These are phyloP conservation scores for Oopsacas minuta DNA, from an alignment of 37 sponge, comb jelly and placozoan genomes.

Conservation along the genomic window DNA sequence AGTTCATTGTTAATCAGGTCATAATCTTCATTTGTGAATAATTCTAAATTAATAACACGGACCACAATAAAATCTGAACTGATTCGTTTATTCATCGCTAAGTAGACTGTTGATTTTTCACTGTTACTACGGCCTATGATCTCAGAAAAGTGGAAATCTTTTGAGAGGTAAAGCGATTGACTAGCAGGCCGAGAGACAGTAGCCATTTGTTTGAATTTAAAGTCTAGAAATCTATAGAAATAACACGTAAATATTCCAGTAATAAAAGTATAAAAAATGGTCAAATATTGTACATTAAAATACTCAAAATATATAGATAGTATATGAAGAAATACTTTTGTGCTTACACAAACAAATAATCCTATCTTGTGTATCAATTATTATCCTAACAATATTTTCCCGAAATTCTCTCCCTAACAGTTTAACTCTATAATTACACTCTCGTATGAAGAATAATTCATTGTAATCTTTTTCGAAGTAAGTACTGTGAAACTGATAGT, in stretches of 20 bases:
- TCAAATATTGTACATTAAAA: background rate
- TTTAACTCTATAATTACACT: background rate
- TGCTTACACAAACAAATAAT: background rate
- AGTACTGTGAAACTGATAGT: too few relatives aligned
- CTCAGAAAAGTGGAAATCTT: constrained; percentile 1
- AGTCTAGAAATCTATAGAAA: background rate
- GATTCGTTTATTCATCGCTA: background rate
- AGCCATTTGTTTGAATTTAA: background rate
- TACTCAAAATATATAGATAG: background rate
- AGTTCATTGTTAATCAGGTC: background rate
- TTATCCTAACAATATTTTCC: background rate
- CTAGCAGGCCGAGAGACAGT: background rate
- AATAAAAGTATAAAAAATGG: background rate
- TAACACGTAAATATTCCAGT: background rate
- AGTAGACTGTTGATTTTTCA: background rate
- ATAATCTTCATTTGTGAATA: background rate
- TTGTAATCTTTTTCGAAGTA: too few relatives aligned
- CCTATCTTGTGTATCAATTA: background rate
- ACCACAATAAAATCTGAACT: background rate
- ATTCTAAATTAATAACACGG: background rate
- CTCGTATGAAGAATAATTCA: too few relatives aligned
- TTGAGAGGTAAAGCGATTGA: background rate
- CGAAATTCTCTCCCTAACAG: background rate
- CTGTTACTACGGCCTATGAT: background rate
- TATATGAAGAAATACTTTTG: background rate